These are phyloP conservation scores for Syngnathoides biaculeatus DNA, from an alignment of 2,113 vertebrate genomes.

Conservation along the genomic window DNA sequence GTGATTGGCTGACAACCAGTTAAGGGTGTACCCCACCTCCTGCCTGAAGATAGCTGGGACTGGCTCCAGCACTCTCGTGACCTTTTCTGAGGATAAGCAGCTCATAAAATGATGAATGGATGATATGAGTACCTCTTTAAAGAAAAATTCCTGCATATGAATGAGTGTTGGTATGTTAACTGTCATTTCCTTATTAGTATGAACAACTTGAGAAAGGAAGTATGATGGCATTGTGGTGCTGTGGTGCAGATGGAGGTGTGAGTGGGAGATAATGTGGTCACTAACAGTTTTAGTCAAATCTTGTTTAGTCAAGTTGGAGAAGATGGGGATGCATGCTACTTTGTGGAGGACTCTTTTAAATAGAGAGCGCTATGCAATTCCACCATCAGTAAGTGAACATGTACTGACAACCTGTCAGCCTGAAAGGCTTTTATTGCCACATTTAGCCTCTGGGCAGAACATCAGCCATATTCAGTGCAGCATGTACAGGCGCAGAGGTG, in stretches of 20 bases:
- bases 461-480: constrained; percentile 57
- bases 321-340: constrained; percentile 22
- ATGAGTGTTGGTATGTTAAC: neutral
- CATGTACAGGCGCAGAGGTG: constrained; percentile 30
- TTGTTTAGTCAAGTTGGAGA: constrained; percentile 18
- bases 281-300: constrained; percentile 16
- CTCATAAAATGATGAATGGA: too few relatives aligned
- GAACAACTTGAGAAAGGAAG: neutral
- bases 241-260: neutral
- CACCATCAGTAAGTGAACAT: constrained; percentile 55
- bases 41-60: too few relatives aligned
- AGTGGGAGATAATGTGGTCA: neutral
- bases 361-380: constrained; percentile 42
- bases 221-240: neutral
- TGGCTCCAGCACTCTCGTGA: too few relatives aligned
- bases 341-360: constrained; percentile 39
- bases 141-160: too few relatives aligned
- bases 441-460: constrained; percentile 65
- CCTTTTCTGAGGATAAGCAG: too few relatives aligned
- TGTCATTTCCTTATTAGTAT: too few relatives aligned
- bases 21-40: too few relatives aligned
- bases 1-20: too few relatives aligned
- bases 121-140: too few relatives aligned
- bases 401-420: constrained; percentile 64
- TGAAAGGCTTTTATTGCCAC: constrained; percentile 68